A percentile compares a stretch with the other conserved stretches of the same genome.
These are phyloP conservation scores for Myanophis thanlyinensis DNA, from an alignment of 2,113 vertebrate species.

Conservation along the genomic window DNA sequence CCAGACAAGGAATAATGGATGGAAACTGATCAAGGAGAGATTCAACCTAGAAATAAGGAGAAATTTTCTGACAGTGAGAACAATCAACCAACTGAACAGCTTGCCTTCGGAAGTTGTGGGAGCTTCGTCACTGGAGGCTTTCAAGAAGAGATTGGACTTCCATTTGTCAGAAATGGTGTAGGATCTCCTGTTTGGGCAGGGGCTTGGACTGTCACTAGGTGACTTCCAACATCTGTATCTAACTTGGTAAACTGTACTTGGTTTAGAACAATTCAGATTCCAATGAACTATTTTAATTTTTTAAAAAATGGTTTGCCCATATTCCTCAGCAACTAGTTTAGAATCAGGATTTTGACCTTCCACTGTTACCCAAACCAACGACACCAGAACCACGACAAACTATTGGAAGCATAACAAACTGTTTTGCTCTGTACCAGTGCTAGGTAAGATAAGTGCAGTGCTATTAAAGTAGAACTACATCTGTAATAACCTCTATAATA, in stretches of 20 bases:
- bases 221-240: no score
- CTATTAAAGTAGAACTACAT: background rate
- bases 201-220: no score
- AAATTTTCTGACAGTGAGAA: no score
- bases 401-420: background rate
- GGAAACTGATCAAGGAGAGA: no score
- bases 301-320: background rate
- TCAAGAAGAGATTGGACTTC: no score
- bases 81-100: no score
- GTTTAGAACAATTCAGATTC: background rate
- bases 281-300: background rate
- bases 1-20: no score
- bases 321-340: background rate
- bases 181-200: no score
- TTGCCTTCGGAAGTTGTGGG: no score
- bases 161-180: no score
- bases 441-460: background rate
- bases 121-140: no score
- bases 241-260: background rate
- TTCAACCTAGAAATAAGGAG: no score
- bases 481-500: background rate
- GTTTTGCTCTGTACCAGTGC: background rate
- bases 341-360: background rate
- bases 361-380: background rate
- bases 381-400: background rate